A percentile compares a stretch with the other conserved stretches of the same genome.
Evolutionary conservation across 2,797 vertebrate genomes (phyloP).

Genomic region (Sebastes nivosus): DNA sequence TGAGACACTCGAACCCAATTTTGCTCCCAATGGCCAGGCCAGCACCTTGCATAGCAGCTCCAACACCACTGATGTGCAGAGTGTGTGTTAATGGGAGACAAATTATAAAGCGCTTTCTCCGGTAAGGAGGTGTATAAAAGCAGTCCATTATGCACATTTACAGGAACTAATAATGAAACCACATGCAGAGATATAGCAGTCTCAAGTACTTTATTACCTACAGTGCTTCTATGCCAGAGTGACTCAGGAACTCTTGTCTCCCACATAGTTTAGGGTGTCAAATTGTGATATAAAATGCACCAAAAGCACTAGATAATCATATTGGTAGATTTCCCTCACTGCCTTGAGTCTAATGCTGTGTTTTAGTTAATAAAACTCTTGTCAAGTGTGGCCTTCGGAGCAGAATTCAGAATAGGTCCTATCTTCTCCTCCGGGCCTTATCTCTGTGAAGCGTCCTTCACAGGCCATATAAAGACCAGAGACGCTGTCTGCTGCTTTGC

Average conservation of each 20-base stretch:
- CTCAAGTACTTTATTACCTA: no score
- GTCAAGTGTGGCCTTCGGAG: constrained; percentile 64
- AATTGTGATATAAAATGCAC: neutral
- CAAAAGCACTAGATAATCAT: neutral
- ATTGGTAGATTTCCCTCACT: neutral
- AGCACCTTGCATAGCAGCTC: neutral
- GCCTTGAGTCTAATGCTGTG: neutral
- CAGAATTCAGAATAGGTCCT: constrained; percentile 54
- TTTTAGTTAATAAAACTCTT: constrained; percentile 13
- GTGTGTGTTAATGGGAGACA: neutral
- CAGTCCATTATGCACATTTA: neutral
- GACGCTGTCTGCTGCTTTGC: constrained; percentile 15
- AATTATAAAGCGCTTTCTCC: neutral
- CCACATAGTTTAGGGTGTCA: neutral
- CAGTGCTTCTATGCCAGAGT: no score
- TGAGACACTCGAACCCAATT: neutral
- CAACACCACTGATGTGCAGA: neutral
- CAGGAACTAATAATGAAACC: neutral
- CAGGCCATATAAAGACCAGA: constrained; percentile 73
- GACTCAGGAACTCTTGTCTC: neutral
- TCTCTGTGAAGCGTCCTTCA: constrained; percentile 80
- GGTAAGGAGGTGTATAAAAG: neutral
- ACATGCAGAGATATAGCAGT: neutral
- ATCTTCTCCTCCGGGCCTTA: constrained; percentile 74
- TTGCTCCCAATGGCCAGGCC: neutral